Base-by-base conservation (phyloP, 1,140 invertebrate genomes). In the Apocrypta bakeri region DNA sequence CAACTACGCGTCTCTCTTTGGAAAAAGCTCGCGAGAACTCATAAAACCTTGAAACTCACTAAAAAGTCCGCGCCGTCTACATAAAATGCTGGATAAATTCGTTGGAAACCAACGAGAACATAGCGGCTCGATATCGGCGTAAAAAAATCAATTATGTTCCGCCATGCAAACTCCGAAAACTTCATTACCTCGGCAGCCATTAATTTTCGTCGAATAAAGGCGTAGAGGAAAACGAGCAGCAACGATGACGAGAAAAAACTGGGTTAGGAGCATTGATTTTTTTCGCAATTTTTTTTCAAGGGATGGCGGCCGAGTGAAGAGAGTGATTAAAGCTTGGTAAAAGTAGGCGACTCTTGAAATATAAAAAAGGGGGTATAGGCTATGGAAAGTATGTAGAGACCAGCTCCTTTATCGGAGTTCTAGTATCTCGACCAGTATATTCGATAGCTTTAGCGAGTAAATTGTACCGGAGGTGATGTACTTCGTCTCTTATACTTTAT, bases 351-450 rank as follows among this genome's bases (percentile, higher is more conserved):
- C 73, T 31, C 64, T 76, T 21, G 63, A 66, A 76, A 73, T 80
- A 69, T 6, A 61, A 61, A 81, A 76, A 76, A 69, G 40, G 25
- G 64, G 29, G 24, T 21, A 72, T 72, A 64, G 33, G 25, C 24
- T 24, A 17, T 17, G 68, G 29, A 56, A 29, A 48, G 31, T 37
- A 14, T 33, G 76, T 29, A 27, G 42, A 84, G 75, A 77, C 79
- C 80, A 69, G 74, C 80, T 84, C 80, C 74, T 82, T 79, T 82
- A 84, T 84, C 76, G 25, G 75, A 84, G 83, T 82, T 48, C 40
- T 75, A 63, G 42, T 11, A 48, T 48, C 42, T 48, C 42, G 42
- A 17, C 12, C 42, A 17, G 42, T 48, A 17, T 48, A 17, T 25
- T 64, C 61, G 25, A 64, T 9, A 64, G 8, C 61, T 64, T 12